Evolutionary conservation across 2,888 invertebrate species (phyloP), one percentile per base, ranked within the genome.

Genomic region (Lymantria monacha): DNA sequence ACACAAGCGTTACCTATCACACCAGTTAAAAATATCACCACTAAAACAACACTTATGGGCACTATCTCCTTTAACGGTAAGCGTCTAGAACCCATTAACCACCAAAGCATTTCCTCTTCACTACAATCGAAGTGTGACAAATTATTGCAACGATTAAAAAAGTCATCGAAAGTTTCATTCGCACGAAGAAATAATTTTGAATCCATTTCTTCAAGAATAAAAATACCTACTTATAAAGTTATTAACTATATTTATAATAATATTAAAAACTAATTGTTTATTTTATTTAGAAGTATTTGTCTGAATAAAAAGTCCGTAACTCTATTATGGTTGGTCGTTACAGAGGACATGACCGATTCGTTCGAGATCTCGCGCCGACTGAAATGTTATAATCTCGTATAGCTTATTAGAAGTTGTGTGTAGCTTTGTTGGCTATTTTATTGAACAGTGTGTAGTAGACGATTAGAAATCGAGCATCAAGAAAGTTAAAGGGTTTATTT

Each of bases 1-100:
- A 97, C 97, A 59, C 95, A 93, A 9, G 96, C 85, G 79, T 98
- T 98, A 1, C 98, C 97, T 15, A 97, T 81, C 8, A 97, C 92
- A 8, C 97, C 97, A 1, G 96, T 95, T 40, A 97, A 84, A 72
- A 97, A 97, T 62, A 97, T 96, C 48, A 94, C 87, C 47, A 95
- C 92, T 71, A 97, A 95, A 43, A 96, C 90, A 41, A 96, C 86
- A 50, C 95, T 96, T 42, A 95, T 83, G 0, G 95, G 83, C 33
- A 93, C 74, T 38, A 93, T 92, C 62, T 92, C 92, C 43, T 81
- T 81, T 22, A 94, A 68, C 0, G 95, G 93, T 44, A 95, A 69
- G 38, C 93, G 90, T 46, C 94, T 92, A 0, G 94, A 94, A 0
- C 95, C 96, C 83, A 94, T 87, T 36, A 89, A 67, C 77, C 81